Base-by-base conservation (phyloP, 2,113 vertebrate genomes). In the Cyprinodon tularosa region DNA sequence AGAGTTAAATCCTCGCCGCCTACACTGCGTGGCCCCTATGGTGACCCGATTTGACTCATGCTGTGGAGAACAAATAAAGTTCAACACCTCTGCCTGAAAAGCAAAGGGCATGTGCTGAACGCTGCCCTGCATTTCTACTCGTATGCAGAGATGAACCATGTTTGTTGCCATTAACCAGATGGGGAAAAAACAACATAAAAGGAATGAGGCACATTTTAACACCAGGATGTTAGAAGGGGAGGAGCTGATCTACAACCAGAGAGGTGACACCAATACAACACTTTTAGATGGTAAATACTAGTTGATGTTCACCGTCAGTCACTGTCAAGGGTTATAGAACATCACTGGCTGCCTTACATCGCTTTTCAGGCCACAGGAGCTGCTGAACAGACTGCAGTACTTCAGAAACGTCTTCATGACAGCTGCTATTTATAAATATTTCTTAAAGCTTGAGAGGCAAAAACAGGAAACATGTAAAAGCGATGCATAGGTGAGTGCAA, bases 41-140 rank as follows among this genome's bases (percentile, higher is more conserved):
- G 73, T 61, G 81, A 75, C 62, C 64, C 60, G 66, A 78, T 79
- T 65, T 82, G 74, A 74, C 53, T 68, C 60, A 47, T 13, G n/a
- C 38, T 48, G 71, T 74, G 60, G 68, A 68, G 78, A 76, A 60
- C 70, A 74, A 71, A 47, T 68, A 50, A 44, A 71, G 60, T 60
- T 80, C 47, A 68, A 20, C 69, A 76, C 71, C 66, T 76, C 74
- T 44, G 71, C 42, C 29, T 45, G 29, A 59, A 7, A 3, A 9
- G 12, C 10, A 37, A 12, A 7, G 0, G 6, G 20, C 2, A 15
- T 38, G 10, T 62, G 68, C 62, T 37, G 53, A 63, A 72, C 22
- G 44, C 0, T 61, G 68, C 3, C 12, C 8, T 12, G 17, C 22
- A 37, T 38, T 62, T 1, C 12, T 61, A n/a, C 10, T 50, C 10